Evolutionary conservation across 2,113 vertebrate species (phyloP), one percentile per base, ranked within the genome.

Genomic region (Podarcis cretensis): DNA sequence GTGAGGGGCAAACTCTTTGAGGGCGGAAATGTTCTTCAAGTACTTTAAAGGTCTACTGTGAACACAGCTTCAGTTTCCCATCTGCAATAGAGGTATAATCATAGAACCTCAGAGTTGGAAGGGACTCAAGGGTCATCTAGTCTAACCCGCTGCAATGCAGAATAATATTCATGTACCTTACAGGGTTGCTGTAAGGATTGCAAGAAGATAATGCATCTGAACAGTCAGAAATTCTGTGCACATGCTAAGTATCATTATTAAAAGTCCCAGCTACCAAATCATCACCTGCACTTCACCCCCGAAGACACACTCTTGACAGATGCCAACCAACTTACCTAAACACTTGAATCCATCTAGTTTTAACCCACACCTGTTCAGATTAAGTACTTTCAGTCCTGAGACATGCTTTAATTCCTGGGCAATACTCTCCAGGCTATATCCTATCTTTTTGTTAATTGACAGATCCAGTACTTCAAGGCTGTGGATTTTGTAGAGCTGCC

Each of bases 341-440:
- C 93, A 90, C 20, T 92, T 88, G 27, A 99, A 95, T 91, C 93
- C 85, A 89, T 95, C 94, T 66, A 92, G 88, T 30, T 91, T 95
- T 92, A 99, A 96, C 83, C 98, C 97, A 91, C 98, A 98, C 71
- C 95, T 97, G 87, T 98, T 97, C 25, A 99, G 92, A 48, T 97
- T 97, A 13, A 99, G 93, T 63, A 95, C 95, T 74, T 96, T 96
- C 90, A 99, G 95, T 81, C 90, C 90, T 32, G 95, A 78, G 43
- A 96, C 91, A 4, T 96, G 94, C 90, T 93, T 95, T 85, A 99
- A 93, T 32, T 97, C 94, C 59, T 96, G 93, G 54, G 95, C 94
- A 83, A 99, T 90, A 63, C 91, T 90, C 13, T 93, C 89, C 86
- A 98, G 78, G 71, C 96, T 96, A 59, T 74, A 93, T 35, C 95